phyloP scores from a whole-genome alignment of 2,888 invertebrate species.

The Altica lythri region DNA sequence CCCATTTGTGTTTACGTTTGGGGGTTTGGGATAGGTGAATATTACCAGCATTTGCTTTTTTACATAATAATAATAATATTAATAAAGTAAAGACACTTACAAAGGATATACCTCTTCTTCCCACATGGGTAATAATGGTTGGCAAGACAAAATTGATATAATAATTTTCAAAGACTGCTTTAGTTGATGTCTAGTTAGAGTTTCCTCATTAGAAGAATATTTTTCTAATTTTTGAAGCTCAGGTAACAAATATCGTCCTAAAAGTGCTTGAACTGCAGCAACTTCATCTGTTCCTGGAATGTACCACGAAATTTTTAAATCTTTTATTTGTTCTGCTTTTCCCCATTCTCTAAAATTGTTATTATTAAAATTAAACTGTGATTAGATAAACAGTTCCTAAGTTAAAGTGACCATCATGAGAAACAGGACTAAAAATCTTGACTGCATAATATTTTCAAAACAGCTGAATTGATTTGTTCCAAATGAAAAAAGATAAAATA shows the following conservation, averaged over 20 bases:
- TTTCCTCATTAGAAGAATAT: conserved; percentile 61
- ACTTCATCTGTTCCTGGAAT: conserved; percentile 74
- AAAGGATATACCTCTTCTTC: conserved; percentile 64
- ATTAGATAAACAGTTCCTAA: no score
- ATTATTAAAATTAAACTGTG: no score
- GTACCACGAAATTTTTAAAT: conserved; percentile 76
- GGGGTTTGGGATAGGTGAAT: no score
- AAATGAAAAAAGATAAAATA: no score
- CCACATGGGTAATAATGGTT: conserved; percentile 72
- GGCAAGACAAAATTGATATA: conserved; percentile 67
- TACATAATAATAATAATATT: conserved; percentile 1
- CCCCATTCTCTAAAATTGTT: conserved; percentile 74
- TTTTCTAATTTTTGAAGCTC: conserved; percentile 66
- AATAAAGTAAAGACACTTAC: conserved; percentile 56
- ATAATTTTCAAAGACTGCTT: conserved; percentile 71
- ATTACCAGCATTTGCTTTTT: not conserved
- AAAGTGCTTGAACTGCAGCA: conserved; percentile 66
- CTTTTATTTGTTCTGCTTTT: conserved; percentile 66
- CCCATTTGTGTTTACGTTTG: no score
- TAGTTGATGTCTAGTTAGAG: conserved; percentile 69
- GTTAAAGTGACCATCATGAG: no score
- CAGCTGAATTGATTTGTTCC: no score
- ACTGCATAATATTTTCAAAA: no score
- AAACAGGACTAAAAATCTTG: no score
- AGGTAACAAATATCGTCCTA: conserved; percentile 68